Evolutionary conservation across 2,797 vertebrate genomes (phyloP).

Genomic region (Octomys mimax): DNA sequence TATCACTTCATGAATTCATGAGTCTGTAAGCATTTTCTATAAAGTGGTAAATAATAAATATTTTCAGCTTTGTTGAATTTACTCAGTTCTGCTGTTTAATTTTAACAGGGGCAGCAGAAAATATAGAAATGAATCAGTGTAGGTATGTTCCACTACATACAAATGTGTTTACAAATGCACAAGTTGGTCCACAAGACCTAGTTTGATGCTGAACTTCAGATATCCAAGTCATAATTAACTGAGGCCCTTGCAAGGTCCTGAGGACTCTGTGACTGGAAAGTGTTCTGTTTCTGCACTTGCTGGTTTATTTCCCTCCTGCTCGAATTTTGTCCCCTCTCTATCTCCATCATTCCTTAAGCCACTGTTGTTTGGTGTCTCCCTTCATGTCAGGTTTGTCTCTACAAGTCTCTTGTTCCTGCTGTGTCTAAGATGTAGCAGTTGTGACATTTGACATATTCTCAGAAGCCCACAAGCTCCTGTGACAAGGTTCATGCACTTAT

Average conservation of each 20-base stretch:
- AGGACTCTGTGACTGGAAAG: neutral
- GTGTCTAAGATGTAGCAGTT: constrained; percentile 12
- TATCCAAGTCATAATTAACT: neutral
- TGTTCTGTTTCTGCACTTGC: neutral
- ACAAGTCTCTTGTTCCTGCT: neutral
- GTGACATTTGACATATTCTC: neutral
- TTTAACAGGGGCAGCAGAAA: neutral
- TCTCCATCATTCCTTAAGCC: neutral
- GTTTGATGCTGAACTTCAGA: constrained; percentile 10
- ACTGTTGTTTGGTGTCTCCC: neutral
- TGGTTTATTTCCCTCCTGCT: neutral
- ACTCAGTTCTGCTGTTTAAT: neutral
- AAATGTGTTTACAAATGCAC: neutral
- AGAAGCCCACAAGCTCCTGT: neutral
- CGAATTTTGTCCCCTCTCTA: neutral
- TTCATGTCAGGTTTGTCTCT: neutral
- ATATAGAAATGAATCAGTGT: neutral
- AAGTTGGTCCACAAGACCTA: no score
- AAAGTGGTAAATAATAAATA: constrained; percentile 1
- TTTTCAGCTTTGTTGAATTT: constrained; percentile 9
- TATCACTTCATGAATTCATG: neutral
- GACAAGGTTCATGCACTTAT: neutral
- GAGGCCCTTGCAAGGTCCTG: neutral
- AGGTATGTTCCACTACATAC: neutral
- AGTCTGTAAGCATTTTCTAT: neutral